Conservation (phyloP, 2,113 vertebrate genomes). For the Stercorarius parasiticus region DNA sequence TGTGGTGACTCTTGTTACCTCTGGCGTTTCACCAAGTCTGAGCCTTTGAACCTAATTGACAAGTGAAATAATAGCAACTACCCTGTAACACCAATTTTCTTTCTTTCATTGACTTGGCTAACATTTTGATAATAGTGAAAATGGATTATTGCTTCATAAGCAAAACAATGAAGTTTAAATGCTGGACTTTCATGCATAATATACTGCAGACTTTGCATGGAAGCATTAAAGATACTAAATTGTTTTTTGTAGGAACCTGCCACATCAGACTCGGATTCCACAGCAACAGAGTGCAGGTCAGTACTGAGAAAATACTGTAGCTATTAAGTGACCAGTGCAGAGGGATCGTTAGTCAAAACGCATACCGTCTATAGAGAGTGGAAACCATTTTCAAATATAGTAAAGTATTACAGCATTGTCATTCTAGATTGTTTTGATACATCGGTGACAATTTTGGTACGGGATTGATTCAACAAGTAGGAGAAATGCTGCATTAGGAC, state of each 20-base stretch:
- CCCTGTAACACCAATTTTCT: background rate
- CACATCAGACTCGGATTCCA: constrained; percentile 96
- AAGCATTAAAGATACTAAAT: background rate
- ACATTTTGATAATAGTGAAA: background rate
- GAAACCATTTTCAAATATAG: background rate
- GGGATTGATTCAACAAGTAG: background rate
- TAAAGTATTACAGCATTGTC: background rate
- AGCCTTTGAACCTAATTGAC: background rate
- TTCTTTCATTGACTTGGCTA: background rate
- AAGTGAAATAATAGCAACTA: background rate
- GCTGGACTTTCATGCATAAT: background rate
- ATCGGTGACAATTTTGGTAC: background rate
- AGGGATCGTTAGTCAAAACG: background rate
- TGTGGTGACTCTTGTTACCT: background rate
- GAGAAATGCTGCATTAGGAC: background rate
- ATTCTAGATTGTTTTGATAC: background rate
- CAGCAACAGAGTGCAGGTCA: constrained; percentile 94
- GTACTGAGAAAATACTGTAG: constrained; percentile 38
- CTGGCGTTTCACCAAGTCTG: background rate
- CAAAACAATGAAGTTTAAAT: background rate
- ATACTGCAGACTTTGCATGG: background rate
- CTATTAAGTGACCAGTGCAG: background rate
- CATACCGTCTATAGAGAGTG: background rate
- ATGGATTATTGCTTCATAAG: background rate
- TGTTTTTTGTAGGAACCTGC: constrained; percentile 87